These are phyloP conservation scores for Sarcophaga rosellei DNA, from an alignment of 2,888 invertebrate genomes.

Conservation along the genomic window DNA sequence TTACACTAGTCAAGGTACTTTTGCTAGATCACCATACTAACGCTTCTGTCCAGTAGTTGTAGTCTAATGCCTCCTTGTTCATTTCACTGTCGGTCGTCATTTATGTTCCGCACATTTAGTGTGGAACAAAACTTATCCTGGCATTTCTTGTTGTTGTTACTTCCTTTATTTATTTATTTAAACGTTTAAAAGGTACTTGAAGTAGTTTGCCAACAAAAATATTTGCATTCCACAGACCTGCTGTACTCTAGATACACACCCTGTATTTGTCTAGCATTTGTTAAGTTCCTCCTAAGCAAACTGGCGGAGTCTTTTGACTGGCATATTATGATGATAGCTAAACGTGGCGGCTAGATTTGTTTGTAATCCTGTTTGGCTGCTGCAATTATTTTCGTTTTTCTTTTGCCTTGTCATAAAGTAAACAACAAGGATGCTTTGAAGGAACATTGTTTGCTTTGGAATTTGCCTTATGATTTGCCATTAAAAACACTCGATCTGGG, in stretches of 20 bases:
- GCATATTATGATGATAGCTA: neutral
- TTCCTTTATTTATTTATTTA: slow-evolving; percentile 48
- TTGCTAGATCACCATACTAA: neutral
- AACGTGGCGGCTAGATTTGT: slow-evolving; percentile 1
- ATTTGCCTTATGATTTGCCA: slow-evolving; percentile 1
- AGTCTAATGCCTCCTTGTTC: slow-evolving; percentile 16
- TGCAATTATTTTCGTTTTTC: neutral
- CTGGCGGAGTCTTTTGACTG: neutral
- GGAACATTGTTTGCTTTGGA: neutral
- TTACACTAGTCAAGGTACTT: neutral
- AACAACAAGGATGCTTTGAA: slow-evolving; percentile 37
- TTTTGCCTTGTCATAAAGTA: slow-evolving; percentile 28
- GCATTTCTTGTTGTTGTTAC: neutral
- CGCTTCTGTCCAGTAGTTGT: neutral
- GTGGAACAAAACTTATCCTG: neutral
- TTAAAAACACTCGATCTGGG: slow-evolving; percentile 1
- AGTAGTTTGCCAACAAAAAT: slow-evolving; percentile 61
- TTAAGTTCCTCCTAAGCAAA: neutral
- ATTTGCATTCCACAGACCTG: slow-evolving; percentile 26
- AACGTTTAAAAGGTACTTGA: slow-evolving; percentile 46
- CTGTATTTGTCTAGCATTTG: slow-evolving; percentile 15
- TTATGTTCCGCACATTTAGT: neutral
- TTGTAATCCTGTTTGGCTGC: slow-evolving; percentile 6
- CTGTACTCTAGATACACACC: neutral
- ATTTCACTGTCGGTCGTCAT: slow-evolving; percentile 1